A percentile compares a stretch with the other conserved stretches of the same genome.
phyloP scores from a whole-genome alignment of 2,113 vertebrate species.

The Tricholaema leucomelas region DNA sequence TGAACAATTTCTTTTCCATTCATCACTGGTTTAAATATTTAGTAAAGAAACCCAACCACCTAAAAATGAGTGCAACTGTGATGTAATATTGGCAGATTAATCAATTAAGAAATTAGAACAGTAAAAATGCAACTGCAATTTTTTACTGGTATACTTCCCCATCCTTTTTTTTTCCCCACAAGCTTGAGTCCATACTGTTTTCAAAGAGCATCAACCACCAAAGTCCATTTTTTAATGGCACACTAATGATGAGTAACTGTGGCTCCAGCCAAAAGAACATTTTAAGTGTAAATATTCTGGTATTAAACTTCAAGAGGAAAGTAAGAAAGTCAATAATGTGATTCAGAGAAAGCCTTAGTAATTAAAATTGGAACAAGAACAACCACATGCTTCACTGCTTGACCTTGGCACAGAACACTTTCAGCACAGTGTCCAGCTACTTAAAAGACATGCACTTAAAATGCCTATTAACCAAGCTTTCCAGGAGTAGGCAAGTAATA shows the following conservation, averaged over 20 bases:
- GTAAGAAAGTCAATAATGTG: not conserved
- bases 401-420: not conserved
- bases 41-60: too few species aligned
- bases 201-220: not conserved
- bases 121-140: not conserved
- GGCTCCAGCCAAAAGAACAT: not conserved
- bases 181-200: not conserved
- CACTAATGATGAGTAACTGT: not conserved
- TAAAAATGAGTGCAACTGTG: not conserved
- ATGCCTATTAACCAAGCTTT: not conserved
- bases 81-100: not conserved
- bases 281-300: not conserved
- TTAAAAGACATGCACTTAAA: not conserved
- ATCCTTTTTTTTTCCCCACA: not conserved
- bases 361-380: not conserved
- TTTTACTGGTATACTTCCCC: not conserved
- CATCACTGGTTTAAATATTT: not conserved
- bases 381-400: not conserved
- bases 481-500: not conserved
- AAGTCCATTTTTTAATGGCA: not conserved
- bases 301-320: not conserved
- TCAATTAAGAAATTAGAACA: not conserved
- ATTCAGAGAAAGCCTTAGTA: not conserved
- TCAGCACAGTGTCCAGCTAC: not conserved
- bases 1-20: not conserved